Base-by-base conservation (phyloP, 1,140 invertebrate species). In the Pteromalus puparum region DNA sequence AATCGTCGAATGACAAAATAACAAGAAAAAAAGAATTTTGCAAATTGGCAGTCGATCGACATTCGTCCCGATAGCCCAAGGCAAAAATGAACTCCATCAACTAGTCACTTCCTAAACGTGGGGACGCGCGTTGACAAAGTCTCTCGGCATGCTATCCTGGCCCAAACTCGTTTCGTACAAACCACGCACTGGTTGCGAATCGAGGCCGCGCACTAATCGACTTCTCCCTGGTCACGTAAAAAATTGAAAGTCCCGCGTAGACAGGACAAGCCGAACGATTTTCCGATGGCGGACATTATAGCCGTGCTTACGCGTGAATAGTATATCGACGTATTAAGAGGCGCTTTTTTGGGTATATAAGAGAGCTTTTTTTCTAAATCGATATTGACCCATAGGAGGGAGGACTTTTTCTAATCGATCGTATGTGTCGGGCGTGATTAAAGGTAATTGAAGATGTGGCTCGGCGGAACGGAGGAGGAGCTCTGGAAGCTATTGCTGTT, bases 141-240 rank as follows among this genome's bases (percentile, higher is more conserved):
- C 38, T 42, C 38, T 42, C 38, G 38, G 38, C 10, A 42, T 10
- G 6, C 38, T 9, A 10, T 42, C 38, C 38, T 42, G 38, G 38
- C 38, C 38, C 48, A 53, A 53, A 53, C 13, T 53, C 48, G 48
- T 21, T 53, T 53, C 18, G 15, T 5, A 53, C 48, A 53, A 53
- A 53, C 48, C 48, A 30, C 2, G 30, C 30, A 15, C 24, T 28
- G 15, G 6, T 12, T 21, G 30, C 67, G 30, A 73, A 73, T 53
- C 5, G 42, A 48, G 74, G 42, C 18, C 26, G 30, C 72, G 28
- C 28, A 3, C 26, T 74, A 75, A 84, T 84, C 77, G 77, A 74
- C 34, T 80, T 80, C n/a, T 68, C 26, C 48, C 34, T 38, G 53
- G 77, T 80, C 83, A 75, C 83, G 77, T 84, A 80, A 81, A 84